Base-by-base conservation (phyloP, 2,888 invertebrate genomes). In the Unio pictorum region DNA sequence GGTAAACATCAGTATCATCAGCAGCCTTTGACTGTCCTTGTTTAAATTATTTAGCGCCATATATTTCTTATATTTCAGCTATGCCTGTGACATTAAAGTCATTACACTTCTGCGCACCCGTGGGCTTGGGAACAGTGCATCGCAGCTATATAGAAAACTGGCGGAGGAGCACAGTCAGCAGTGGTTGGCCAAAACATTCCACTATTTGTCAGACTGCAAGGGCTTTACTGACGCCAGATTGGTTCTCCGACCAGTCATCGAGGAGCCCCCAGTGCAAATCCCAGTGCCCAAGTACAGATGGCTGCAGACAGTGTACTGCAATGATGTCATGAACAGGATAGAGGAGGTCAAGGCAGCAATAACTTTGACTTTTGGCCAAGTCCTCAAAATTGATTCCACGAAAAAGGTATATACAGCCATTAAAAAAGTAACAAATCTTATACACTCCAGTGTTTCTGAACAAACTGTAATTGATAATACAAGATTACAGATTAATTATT, bases 341-440 rank as follows among this genome's bases (percentile, higher is more conserved):
- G 73, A 73, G 34, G 78, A 76, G 18, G 67, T 80, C 8, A 81
- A 82, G 68, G 80, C 80, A 8, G 59, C 70, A 18, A 76, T 82
- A 5, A 82, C 81, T 3, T 76, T 79, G 0, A 66, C 68, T 2
- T 78, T 73, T 68, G 83, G 81, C 1, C 17, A 55, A 4, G 64
- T 81, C 30, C 61, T 82, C 17, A 82, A 83, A 58, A 71, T 81
- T 60, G 81, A 82, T 59, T 83, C 82, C 23, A 83, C 82, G 1
- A 82, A 80, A 61, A 80, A 81, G 63, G 75, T 79, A 54, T 20
- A 23, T 69, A 30, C 15, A 17, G 4, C 18, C 17, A 59, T 8
- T 55, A 0, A 20, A 8, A 26, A 61, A n/a, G 1, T 20, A 26
- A 61, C 15, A 20, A 1, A n/a, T 61, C 1, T n/a, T 61, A 20